Conservation (phyloP, 1,140 invertebrate genomes). For the Trachymyrmex cornetzi region DNA sequence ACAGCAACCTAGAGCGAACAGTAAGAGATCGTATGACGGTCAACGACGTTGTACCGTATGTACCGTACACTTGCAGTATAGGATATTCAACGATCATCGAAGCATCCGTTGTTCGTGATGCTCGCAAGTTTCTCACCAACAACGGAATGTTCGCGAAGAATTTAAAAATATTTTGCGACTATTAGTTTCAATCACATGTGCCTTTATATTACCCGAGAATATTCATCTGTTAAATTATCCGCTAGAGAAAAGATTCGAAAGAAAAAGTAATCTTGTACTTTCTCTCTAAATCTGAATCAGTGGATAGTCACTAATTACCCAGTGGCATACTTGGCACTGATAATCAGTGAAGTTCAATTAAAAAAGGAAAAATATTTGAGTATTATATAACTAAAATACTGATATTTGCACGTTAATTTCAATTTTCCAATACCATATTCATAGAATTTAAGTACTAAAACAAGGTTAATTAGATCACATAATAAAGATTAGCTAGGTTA, state of each 20-base stretch:
- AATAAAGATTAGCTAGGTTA: too few relatives aligned
- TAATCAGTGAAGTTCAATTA: too few relatives aligned
- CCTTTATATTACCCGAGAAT: not conserved
- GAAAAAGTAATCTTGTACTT: not conserved
- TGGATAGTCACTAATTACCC: too few relatives aligned
- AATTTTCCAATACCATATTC: too few relatives aligned
- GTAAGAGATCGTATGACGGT: slow-evolving; percentile 21
- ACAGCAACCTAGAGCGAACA: slow-evolving; percentile 22
- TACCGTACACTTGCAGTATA: slow-evolving; percentile 37
- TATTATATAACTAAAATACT: too few relatives aligned
- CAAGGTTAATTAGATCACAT: too few relatives aligned
- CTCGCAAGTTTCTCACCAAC: not conserved
- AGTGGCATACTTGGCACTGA: too few relatives aligned
- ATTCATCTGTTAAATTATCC: not conserved
- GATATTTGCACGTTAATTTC: too few relatives aligned
- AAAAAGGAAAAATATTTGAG: too few relatives aligned
- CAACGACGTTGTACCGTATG: slow-evolving; percentile 15
- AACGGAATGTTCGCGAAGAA: too few relatives aligned
- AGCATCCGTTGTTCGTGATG: not conserved
- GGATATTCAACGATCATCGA: slow-evolving; percentile 27
- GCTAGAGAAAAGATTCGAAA: not conserved
- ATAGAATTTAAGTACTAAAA: too few relatives aligned
- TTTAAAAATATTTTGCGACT: not conserved
- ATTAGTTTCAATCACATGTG: not conserved
- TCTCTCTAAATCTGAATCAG: too few relatives aligned